Conservation (phyloP, 2,113 vertebrate genomes). For the Larimichthys polyactis region DNA sequence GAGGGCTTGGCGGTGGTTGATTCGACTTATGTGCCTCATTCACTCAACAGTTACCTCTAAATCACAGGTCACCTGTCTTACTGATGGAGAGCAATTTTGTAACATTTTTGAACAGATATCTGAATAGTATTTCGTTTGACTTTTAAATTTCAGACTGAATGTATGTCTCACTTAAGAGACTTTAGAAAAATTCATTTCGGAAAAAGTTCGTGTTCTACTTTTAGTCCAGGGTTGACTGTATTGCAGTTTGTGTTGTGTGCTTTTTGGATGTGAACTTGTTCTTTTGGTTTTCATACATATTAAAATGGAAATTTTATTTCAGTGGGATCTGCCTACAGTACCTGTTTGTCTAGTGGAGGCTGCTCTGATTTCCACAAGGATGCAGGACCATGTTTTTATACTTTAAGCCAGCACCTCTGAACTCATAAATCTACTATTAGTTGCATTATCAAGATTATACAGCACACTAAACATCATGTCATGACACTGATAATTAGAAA, state of each 20-base stretch:
- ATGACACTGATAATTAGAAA: neutral
- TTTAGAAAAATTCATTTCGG: neutral
- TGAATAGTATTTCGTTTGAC: conserved; percentile 13
- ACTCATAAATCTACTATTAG: too few species aligned
- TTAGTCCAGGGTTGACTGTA: conserved; percentile 25
- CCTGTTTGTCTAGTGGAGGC: neutral
- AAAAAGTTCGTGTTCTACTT: conserved; percentile 20
- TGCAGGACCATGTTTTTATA: neutral
- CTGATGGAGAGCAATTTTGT: conserved; percentile 19
- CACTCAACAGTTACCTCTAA: conserved; percentile 65
- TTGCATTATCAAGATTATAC: neutral
- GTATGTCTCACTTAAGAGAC: neutral
- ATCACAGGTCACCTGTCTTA: conserved; percentile 7
- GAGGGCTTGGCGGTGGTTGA: conserved; percentile 17
- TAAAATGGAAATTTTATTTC: conserved; percentile 40
- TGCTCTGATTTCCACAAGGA: conserved; percentile 10
- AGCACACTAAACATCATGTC: neutral
- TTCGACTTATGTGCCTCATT: conserved; percentile 67
- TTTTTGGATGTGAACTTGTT: conserved; percentile 33
- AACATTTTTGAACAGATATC: conserved; percentile 4
- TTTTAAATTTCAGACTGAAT: conserved; percentile 14
- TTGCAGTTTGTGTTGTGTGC: conserved; percentile 22
- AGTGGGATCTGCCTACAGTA: conserved; percentile 16
- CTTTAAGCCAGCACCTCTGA: neutral
- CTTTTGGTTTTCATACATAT: conserved; percentile 9